phyloP scores from a whole-genome alignment of 1,140 invertebrate species.

The Pseudomyrmex gracilis region DNA sequence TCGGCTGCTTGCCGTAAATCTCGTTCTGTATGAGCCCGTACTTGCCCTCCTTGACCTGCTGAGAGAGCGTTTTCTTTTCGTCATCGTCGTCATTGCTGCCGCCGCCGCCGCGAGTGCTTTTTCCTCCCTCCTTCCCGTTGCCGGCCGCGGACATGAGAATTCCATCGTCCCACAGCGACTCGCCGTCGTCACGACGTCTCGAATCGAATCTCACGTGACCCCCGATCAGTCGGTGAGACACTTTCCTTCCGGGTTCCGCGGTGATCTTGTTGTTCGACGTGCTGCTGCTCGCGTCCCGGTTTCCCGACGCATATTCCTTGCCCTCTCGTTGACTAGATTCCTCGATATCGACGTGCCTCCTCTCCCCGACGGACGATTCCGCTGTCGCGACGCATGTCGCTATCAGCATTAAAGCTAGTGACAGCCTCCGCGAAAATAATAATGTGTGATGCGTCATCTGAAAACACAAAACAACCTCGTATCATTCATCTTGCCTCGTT shows the following conservation, averaged over 20 bases:
- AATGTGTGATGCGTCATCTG: conserved; percentile 78
- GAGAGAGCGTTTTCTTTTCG: conserved; percentile 92
- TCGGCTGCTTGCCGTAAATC: conserved; percentile 88
- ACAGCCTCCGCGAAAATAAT: conserved; percentile 55
- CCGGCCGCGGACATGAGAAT: conserved; percentile 89
- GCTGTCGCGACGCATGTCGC: conserved; percentile 63
- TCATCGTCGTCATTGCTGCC: conserved; percentile 88
- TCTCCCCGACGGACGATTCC: conserved; percentile 60
- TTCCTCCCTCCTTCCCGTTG: conserved; percentile 86
- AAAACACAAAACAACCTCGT: conserved; percentile 43
- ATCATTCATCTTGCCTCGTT: conserved; percentile 1
- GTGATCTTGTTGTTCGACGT: conserved; percentile 69
- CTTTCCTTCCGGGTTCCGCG: conserved; percentile 73
- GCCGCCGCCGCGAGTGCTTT: conserved; percentile 75
- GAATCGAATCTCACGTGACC: conserved; percentile 85
- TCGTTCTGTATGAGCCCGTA: conserved; percentile 95
- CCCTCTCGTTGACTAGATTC: conserved; percentile 74
- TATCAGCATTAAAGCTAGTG: conserved; percentile 56
- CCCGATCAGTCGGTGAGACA: conserved; percentile 87
- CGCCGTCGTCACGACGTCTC: conserved; percentile 67
- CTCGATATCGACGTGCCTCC: conserved; percentile 62
- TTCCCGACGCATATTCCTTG: conserved; percentile 20
- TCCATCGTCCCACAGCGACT: conserved; percentile 88
- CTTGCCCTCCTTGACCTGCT: conserved; percentile 95
- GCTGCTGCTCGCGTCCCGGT: conserved; percentile 37